Evolutionary conservation across 1,140 invertebrate species (phyloP).

Genomic region (Megalopta genalis): DNA sequence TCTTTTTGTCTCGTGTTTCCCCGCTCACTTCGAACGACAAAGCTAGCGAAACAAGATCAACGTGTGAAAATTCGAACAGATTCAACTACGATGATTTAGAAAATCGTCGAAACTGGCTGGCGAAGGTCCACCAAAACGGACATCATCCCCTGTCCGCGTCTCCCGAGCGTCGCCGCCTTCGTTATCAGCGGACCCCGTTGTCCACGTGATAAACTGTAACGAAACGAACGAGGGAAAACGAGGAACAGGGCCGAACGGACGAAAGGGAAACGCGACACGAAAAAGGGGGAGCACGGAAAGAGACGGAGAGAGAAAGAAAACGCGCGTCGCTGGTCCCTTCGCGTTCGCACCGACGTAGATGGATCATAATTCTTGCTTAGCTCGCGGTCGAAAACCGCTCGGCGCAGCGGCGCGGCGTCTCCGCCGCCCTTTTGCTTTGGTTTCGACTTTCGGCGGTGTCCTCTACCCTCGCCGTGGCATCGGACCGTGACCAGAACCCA

Average conservation of each 20-base stretch:
- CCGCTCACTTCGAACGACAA: too few species aligned
- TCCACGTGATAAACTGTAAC: neutral
- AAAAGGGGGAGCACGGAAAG: neutral
- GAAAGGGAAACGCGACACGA: neutral
- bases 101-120: too few species aligned
- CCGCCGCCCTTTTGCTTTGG: conserved; percentile 53
- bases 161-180: conserved; percentile 26
- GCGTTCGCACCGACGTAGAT: conserved; percentile 61
- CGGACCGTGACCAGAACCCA: conserved; percentile 14
- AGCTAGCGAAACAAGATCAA: too few species aligned
- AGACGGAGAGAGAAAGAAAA: conserved; percentile 13
- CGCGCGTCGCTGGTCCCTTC: conserved; percentile 59
- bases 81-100: too few species aligned
- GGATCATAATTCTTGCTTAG: conserved; percentile 73
- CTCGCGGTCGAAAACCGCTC: conserved; percentile 48
- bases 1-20: too few species aligned
- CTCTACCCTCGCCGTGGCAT: too few species aligned
- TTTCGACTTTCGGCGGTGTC: conserved; percentile 57
- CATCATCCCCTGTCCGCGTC: neutral
- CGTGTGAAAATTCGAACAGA: too few species aligned
- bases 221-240: conserved; percentile 11
- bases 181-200: neutral
- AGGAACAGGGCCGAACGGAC: neutral
- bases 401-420: conserved; percentile 34
- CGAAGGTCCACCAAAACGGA: too few species aligned